These are phyloP conservation scores for Malacosoma neustria DNA, from an alignment of 2,888 invertebrate genomes.

Conservation along the genomic window DNA sequence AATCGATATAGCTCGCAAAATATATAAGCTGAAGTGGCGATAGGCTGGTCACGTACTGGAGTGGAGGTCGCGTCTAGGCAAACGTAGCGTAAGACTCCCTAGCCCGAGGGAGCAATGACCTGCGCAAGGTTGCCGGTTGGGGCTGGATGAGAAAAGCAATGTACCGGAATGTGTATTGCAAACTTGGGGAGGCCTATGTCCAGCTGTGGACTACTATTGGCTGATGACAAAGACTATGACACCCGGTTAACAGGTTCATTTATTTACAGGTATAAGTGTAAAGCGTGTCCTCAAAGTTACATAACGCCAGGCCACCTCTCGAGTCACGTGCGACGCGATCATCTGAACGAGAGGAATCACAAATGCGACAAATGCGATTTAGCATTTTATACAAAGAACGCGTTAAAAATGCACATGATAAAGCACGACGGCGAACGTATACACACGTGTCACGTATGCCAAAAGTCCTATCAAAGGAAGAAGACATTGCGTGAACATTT, in stretches of 20 bases:
- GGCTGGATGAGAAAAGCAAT: too few relatives aligned
- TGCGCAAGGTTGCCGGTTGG: too few relatives aligned
- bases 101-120: too few relatives aligned
- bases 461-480: constrained; percentile 28
- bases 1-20: too few relatives aligned
- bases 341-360: constrained; percentile 59
- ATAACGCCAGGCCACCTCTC: constrained; percentile 62
- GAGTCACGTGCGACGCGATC: constrained; percentile 57
- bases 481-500: constrained; percentile 28
- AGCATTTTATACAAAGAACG: constrained; percentile 70
- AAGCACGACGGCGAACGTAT: constrained; percentile 71
- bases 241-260: neutral
- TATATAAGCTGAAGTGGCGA: too few relatives aligned
- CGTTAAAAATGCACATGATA: constrained; percentile 73
- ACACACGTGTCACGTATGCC: constrained; percentile 50
- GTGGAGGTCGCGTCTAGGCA: too few relatives aligned
- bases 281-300: constrained; percentile 60
- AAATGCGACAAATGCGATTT: constrained; percentile 68
- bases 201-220: too few relatives aligned
- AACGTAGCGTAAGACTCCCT: too few relatives aligned
- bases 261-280: constrained; percentile 43
- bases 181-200: too few relatives aligned
- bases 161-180: neutral
- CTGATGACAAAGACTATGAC: too few relatives aligned
- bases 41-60: too few relatives aligned